Evolutionary conservation across 2,888 invertebrate species (phyloP).

Genomic region (Epsilonema sp.): DNA sequence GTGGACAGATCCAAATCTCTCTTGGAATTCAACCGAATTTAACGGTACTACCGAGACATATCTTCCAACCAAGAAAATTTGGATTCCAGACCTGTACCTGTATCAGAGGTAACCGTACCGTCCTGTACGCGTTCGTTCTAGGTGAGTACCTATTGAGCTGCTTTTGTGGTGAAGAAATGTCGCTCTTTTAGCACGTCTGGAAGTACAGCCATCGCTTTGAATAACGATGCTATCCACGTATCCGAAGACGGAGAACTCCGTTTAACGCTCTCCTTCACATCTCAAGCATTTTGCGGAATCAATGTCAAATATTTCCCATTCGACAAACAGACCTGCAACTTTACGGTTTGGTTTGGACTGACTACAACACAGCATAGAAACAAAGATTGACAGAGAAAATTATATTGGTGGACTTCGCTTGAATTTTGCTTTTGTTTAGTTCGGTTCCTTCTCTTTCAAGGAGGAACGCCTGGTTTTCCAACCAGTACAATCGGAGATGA

Average conservation of each 20-base stretch:
- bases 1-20: slow-evolving; percentile 12
- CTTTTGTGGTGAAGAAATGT: no score
- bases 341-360: slow-evolving; percentile 23
- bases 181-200: no score
- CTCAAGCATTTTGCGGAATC: slow-evolving; percentile 24
- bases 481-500: no score
- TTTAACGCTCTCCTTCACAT: slow-evolving; percentile 24
- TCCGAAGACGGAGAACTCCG: slow-evolving; percentile 15
- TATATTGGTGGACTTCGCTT: no score
- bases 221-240: slow-evolving; percentile 1
- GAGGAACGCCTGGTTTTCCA: no score
- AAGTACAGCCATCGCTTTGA: neutral
- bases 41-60: slow-evolving; percentile 18
- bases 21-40: slow-evolving; percentile 19
- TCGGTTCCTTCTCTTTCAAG: no score
- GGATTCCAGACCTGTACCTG: slow-evolving; percentile 27
- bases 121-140: no score
- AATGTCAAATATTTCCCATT: slow-evolving; percentile 28
- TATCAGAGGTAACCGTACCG: slow-evolving; percentile 18
- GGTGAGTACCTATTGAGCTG: no score
- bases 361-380: no score
- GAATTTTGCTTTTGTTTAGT: no score
- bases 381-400: no score
- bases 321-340: slow-evolving; percentile 23
- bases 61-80: slow-evolving; percentile 22